Evolutionary conservation across 2,113 vertebrate genomes (phyloP), one percentile per base, ranked within the genome.

Genomic region (Ornithorhynchus anatinus): DNA sequence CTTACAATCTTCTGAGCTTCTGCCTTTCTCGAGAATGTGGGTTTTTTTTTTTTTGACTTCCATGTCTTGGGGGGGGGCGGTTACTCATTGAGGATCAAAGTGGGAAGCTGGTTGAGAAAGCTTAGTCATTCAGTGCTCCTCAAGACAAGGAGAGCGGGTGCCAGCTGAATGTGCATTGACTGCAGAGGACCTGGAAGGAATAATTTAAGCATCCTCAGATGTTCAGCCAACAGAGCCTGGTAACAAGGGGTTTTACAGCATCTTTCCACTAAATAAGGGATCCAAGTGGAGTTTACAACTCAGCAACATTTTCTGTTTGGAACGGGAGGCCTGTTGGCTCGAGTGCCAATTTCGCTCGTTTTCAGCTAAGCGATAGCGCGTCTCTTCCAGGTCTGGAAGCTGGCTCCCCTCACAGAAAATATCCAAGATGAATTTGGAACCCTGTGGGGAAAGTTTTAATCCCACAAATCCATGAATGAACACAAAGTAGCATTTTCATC

Each of bases 181-280:
- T 40, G 67, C 36, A 36, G 45, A 15, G 10, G 10, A 48, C 44
- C 37, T 67, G 38, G 42, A 69, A 77, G 54, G 66, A 15, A 36
- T 22, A 12, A 52, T 59, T 42, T 31, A 45, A 38, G 48, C 66
- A 63, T 69, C 69, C 69, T 77, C 45, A 81, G 69, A 77, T 69
- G 16, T 29, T 23, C 35, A 64, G 72, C 72, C 79, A 63, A 75
- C 64, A 38, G 58, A 67, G 69, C 58, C 60, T 43, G 29, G 29
- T 20, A 11, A 37, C 57, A 29, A 63, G 43, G 50, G 44, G 29
- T 25, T 23, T 75, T 50, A 60, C 45, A 63, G 57, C 59, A 54
- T 67, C 69, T 67, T 53, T 77, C 59, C 11, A 15, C 43, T 62
- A 57, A 83, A 66, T 43, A 20, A 33, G 67, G 63, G 59, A 53